These are phyloP conservation scores for Drosophila atroscutellata DNA, from an alignment of 2,888 invertebrate genomes.

Conservation along the genomic window DNA sequence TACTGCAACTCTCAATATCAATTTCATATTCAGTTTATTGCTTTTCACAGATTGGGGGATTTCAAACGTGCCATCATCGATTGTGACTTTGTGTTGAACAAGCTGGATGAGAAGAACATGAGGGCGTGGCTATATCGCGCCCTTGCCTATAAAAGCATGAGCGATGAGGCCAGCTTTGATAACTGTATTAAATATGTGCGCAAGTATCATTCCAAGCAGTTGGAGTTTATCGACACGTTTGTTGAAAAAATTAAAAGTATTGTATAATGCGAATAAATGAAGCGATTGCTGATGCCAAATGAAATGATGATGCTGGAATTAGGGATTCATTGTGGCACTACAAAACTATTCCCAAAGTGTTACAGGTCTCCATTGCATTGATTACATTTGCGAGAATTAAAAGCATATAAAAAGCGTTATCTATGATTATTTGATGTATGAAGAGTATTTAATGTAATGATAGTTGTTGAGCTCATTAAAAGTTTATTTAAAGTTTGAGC, in stretches of 20 bases:
- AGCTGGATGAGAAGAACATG: constrained; percentile 90
- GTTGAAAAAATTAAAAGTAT: constrained; percentile 82
- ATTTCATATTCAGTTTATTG: neutral
- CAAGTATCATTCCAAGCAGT: constrained; percentile 88
- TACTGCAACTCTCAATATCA: neutral
- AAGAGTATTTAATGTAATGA: constrained; percentile 4
- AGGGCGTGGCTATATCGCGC: constrained; percentile 91
- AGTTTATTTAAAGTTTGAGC: constrained; percentile 51
- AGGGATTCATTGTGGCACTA: neutral
- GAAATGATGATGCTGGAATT: neutral
- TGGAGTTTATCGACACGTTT: constrained; percentile 87
- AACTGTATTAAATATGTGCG: constrained; percentile 87
- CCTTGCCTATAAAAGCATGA: constrained; percentile 88
- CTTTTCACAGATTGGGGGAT: constrained; percentile 82
- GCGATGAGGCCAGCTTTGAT: constrained; percentile 87
- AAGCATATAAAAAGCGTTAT: neutral
- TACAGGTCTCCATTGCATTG: neutral
- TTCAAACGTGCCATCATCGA: constrained; percentile 89
- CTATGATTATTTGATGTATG: neutral
- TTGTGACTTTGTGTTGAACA: constrained; percentile 89
- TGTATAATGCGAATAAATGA: neutral
- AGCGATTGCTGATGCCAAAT: neutral
- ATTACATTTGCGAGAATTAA: neutral
- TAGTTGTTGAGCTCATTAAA: constrained; percentile 46
- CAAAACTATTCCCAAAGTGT: neutral